These are phyloP conservation scores for Tinea trinotella DNA, from an alignment of 2,888 invertebrate genomes.

Conservation along the genomic window DNA sequence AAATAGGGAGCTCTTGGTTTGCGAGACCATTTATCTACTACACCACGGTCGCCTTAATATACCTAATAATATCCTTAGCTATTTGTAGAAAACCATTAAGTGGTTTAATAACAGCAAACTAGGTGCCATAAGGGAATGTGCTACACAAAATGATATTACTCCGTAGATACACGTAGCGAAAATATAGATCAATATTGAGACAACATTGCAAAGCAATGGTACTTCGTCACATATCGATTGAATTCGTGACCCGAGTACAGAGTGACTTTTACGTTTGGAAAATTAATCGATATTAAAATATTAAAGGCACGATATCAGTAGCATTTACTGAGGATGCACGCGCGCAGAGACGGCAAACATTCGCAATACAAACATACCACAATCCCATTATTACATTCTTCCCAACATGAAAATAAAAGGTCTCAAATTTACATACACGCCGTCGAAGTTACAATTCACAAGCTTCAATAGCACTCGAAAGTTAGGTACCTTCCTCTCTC, in stretches of 20 bases:
- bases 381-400: slow-evolving; percentile 48
- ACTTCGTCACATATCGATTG: slow-evolving; percentile 24
- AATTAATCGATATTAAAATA: slow-evolving; percentile 46
- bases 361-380: slow-evolving; percentile 40
- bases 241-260: slow-evolving; percentile 34
- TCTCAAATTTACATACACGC: slow-evolving; percentile 47
- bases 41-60: not conserved
- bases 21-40: not conserved
- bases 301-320: slow-evolving; percentile 29
- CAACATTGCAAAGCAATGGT: slow-evolving; percentile 28
- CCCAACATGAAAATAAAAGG: slow-evolving; percentile 49
- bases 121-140: no score
- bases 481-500: not conserved
- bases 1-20: no score
- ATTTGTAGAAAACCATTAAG: no score
- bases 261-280: slow-evolving; percentile 43
- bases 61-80: no score
- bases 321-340: slow-evolving; percentile 39
- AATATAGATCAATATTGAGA: slow-evolving; percentile 12
- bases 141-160: no score
- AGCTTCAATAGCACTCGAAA: slow-evolving; percentile 12
- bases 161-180: not conserved
- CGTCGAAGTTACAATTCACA: slow-evolving; percentile 24
- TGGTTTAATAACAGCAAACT: no score
- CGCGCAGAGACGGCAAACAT: slow-evolving; percentile 35